Base-by-base conservation (phyloP, 2,797 vertebrate species). In the Danio choprae region DNA sequence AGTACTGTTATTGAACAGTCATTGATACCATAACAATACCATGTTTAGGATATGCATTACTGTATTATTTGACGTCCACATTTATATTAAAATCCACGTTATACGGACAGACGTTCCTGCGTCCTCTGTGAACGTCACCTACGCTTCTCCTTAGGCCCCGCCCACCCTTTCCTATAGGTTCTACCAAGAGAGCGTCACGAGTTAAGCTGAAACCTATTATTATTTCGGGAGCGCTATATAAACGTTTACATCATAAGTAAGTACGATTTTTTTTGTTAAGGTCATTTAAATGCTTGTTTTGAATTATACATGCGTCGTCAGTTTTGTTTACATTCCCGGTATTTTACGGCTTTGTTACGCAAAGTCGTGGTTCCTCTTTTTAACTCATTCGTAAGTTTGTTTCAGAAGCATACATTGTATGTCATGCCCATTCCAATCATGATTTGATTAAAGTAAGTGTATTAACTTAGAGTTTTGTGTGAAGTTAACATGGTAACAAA, bases 341-440 rank as follows among this genome's bases (percentile, higher is more conserved):
- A 3, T 56, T 36, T 15, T 2, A 15, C 20, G 15, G 40, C 13
- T 46, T n/a, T 58, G 10, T 18, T 44, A 9, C 20, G 5, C 2
- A 8, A 76, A 65, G 6, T 59, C 43, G 10, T 44, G 8, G 76
- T 78, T 78, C 76, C 76, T 68, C 65, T 78, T 77, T 77, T 77
- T 38, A 71, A 2, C 67, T 3, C 29, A 11, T 16, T 4, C 64
- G 29, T 29, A 63, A 9, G 63, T 63, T 5, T n/a, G 15, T 6
- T 1, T 1, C 38, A 62, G 7, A 56, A 20, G 29, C 1, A 29
- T 29, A 29, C 1, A 29, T 29, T 1, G 29, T 29, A 29, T 29
- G 29, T 29, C 29, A 29, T 29, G 29, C 3, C 29, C 29, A 29
- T 29, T 29, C 29, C 29, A 29, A 29, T 29, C 29, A 29, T 29